A percentile compares a stretch with the other conserved stretches of the same genome.
phyloP scores from a whole-genome alignment of 2,888 invertebrate species.

The Byasa hedistus region DNA sequence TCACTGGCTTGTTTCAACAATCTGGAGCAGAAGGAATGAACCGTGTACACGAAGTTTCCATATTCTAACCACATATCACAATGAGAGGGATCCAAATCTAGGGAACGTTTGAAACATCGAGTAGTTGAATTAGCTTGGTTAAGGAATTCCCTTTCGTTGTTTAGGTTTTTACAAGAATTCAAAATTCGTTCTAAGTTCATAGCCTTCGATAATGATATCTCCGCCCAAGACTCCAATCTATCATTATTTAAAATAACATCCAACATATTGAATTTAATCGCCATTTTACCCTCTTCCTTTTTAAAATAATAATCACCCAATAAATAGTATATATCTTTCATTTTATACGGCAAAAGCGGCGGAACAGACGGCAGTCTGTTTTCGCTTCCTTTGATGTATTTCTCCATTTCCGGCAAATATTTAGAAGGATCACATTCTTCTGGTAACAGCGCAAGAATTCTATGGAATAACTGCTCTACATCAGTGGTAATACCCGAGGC shows the following conservation, averaged over 20 bases:
- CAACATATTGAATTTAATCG: conserved; percentile 89
- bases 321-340: conserved; percentile 91
- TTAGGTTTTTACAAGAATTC: conserved; percentile 84
- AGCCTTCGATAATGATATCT: conserved; percentile 89
- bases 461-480: conserved; percentile 85
- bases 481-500: conserved; percentile 90
- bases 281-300: conserved; percentile 86
- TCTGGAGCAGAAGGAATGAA: conserved; percentile 94
- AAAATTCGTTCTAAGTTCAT: conserved; percentile 89
- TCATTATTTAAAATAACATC: conserved; percentile 90
- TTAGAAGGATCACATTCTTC: conserved; percentile 83
- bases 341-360: conserved; percentile 78
- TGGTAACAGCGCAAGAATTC: conserved; percentile 85
- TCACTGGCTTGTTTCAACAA: conserved; percentile 90
- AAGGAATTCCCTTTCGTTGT: conserved; percentile 82
- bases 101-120: conserved; percentile 89
- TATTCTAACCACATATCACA: conserved; percentile 93
- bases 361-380: conserved; percentile 78
- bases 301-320: conserved; percentile 96
- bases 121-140: conserved; percentile 86
- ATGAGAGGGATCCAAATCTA: conserved; percentile 86
- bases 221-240: conserved; percentile 95
- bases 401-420: conserved; percentile 81
- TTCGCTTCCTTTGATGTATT: conserved; percentile 83
- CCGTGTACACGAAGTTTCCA: conserved; percentile 92